Base-by-base conservation (phyloP, 2,888 invertebrate genomes). In the Cremastobaeus sp. region DNA sequence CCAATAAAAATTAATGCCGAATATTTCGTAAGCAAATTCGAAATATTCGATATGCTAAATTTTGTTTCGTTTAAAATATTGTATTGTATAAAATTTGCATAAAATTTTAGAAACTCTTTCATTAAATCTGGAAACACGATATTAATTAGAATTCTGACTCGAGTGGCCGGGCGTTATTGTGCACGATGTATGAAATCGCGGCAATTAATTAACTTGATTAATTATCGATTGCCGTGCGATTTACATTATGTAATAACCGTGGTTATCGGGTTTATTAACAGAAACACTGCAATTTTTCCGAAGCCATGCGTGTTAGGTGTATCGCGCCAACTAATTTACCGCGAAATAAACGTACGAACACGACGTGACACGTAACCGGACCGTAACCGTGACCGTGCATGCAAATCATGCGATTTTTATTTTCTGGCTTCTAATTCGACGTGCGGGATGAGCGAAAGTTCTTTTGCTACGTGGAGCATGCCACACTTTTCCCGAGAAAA, bases 241-340 rank as follows among this genome's bases (percentile, higher is more conserved):
- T 62, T 48, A 37, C 59, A 52, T 69, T 69, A 62, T 45, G 54
- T 25, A 54, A 69, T 62, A 39, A 52, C 50, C 59, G 39, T 69
- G 52, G 48, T 41, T 62, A 69, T 69, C 69, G 35, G 28, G 30
- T 48, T 69, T 62, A 64, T 70, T 70, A 59, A 69, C 37, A 28
- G 1, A 57, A 32, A 15, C 18, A 32, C 12, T 43, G 55, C 41
- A 35, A 62, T 54, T 69, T 69, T 69, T 43, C 12, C 47, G 41
- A 1, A 35, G 34, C 55, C 17, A 28, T 30, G 37, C 52, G 45
- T 57, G 55, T 55, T 43, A 43, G 30, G 57, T 50, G 59, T 43
- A 57, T 43, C 21, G 12, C 32, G 14, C 32, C 37, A 8, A 45
- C 43, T 71, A 64, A 71, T 64, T 64, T 64, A 64, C 35, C 39